These are phyloP conservation scores for Felis catus DNA, from an alignment of 2,113 vertebrate genomes.

Conservation along the genomic window F.catus_Fca126_mat1.0 CM031415.1:173585501-173586000, in stretches of 20 bases:
- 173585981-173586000: not conserved
- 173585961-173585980: not conserved
- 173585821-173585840: not conserved
- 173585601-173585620: not conserved
- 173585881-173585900: not conserved
- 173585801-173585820: not conserved
- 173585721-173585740: not conserved
- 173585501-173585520: not conserved
- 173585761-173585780: not conserved
- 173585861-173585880: not conserved
- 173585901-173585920: not conserved
- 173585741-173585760: not conserved
- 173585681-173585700: no score
- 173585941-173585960: not conserved
- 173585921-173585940: not conserved
- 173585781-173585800: not conserved
- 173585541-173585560: not conserved
- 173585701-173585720: not conserved
- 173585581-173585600: not conserved
- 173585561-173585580: not conserved
- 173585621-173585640: not conserved
- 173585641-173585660: not conserved
- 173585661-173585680: not conserved
- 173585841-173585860: not conserved
- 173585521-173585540: not conserved